phyloP scores from a whole-genome alignment of 2,797 vertebrate species.

The Spinus olivaceus region DNA sequence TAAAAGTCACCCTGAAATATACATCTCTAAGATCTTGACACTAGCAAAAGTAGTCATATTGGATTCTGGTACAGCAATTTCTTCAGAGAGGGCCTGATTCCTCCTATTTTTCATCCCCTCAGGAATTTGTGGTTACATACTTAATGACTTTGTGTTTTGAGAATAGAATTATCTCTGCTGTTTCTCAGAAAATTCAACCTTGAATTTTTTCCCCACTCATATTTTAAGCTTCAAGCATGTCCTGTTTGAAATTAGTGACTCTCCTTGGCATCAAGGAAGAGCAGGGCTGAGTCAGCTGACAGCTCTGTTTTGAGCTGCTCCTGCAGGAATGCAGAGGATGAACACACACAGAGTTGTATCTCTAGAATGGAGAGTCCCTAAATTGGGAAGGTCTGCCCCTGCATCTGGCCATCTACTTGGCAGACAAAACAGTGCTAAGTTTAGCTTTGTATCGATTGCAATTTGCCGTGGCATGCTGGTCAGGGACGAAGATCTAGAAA shows the following conservation, averaged over 20 bases:
- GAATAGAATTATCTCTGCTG: not conserved
- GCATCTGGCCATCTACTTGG: constrained; percentile 5
- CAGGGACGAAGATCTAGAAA: constrained; percentile 30
- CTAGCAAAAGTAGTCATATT: not conserved
- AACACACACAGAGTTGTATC: not conserved
- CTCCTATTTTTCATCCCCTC: not conserved
- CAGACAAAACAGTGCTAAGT: constrained; percentile 52
- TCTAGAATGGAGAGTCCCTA: not conserved
- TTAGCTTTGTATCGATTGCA: constrained; percentile 54
- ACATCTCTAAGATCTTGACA: not conserved
- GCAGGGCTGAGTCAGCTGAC: not conserved
- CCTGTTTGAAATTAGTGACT: not conserved
- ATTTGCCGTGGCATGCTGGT: constrained; percentile 42
- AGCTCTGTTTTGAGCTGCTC: not conserved
- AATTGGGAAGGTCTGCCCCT: constrained; percentile 17
- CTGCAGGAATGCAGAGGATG: not conserved
- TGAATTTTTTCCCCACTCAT: not conserved
- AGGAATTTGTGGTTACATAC: not conserved
- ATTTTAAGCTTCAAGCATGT: not conserved
- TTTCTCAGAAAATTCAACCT: not conserved
- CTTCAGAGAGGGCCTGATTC: not conserved
- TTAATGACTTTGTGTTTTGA: not conserved
- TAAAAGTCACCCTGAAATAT: not conserved
- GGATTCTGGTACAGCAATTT: not conserved
- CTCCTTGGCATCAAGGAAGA: not conserved